Conservation (phyloP, 2,113 vertebrate genomes). For the Cyanoderma ruficeps region DNA sequence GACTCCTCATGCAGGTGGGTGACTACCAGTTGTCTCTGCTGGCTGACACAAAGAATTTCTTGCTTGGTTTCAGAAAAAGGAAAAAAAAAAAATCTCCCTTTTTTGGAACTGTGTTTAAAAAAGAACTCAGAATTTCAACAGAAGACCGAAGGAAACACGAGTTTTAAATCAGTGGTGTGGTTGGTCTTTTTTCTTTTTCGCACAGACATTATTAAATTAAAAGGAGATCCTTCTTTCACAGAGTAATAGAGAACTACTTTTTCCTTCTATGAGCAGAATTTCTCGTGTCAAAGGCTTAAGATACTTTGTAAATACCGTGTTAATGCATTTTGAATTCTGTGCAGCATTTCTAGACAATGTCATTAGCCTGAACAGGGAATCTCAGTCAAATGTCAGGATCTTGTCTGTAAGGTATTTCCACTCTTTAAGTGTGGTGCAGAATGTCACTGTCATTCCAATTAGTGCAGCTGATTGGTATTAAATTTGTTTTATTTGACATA, state of each 20-base stretch:
- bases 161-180: neutral
- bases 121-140: neutral
- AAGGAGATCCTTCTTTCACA: neutral
- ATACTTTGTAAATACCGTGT: neutral
- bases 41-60: neutral
- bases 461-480: slow-evolving; percentile 54
- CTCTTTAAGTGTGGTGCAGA: slow-evolving; percentile 34
- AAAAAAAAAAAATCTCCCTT: too few relatives aligned
- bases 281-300: neutral
- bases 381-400: slow-evolving; percentile 56
- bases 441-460: slow-evolving; percentile 67
- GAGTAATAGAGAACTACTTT: neutral
- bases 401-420: slow-evolving; percentile 64
- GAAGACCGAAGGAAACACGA: neutral
- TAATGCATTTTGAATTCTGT: slow-evolving; percentile 25
- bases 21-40: neutral
- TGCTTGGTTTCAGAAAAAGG: neutral
- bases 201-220: neutral
- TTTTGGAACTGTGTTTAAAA: neutral
- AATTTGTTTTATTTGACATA: slow-evolving; percentile 54
- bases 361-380: slow-evolving; percentile 20
- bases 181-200: neutral
- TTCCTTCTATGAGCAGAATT: slow-evolving; percentile 4
- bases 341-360: slow-evolving; percentile 33
- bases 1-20: neutral